phyloP scores from a whole-genome alignment of 1,140 invertebrate species.

The Papilio dardanus region DNA sequence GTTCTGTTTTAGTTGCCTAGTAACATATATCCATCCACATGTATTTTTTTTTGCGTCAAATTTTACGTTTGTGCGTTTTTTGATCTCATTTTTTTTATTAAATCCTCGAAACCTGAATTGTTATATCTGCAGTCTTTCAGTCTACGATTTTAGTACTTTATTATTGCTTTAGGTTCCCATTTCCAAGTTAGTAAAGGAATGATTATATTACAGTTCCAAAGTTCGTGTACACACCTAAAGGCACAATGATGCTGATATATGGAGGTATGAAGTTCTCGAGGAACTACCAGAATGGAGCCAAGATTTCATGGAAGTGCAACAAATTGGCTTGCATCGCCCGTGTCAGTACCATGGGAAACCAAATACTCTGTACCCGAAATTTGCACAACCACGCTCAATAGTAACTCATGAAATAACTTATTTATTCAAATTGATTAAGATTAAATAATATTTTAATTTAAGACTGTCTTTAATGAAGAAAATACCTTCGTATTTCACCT shows the following conservation, averaged over 20 bases:
- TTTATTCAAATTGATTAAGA: neutral
- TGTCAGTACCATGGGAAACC: slow-evolving; percentile 42
- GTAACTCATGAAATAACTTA: neutral
- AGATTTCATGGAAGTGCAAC: slow-evolving; percentile 55
- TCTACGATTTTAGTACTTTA: neutral
- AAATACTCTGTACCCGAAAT: slow-evolving; percentile 45
- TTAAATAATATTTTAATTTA: neutral
- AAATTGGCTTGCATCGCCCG: slow-evolving; percentile 49
- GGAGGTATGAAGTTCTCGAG: slow-evolving; percentile 45
- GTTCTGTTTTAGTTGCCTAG: too few species aligned
- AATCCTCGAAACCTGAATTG: neutral
- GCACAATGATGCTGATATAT: slow-evolving; percentile 43
- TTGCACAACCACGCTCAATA: slow-evolving; percentile 45
- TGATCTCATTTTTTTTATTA: neutral
- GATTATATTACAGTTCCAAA: slow-evolving; percentile 28
- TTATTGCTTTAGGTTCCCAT: neutral
- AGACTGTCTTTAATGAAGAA: neutral
- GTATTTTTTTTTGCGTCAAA: neutral
- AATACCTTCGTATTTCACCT: too few species aligned
- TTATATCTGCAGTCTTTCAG: neutral
- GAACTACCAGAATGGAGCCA: slow-evolving; percentile 52
- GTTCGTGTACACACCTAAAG: slow-evolving; percentile 37
- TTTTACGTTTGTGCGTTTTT: neutral
- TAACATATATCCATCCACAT: neutral
- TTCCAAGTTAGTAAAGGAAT: neutral